Evolutionary conservation across 2,797 vertebrate genomes (phyloP), one percentile per base, ranked within the genome.

Genomic region (Tapirus indicus): DNA sequence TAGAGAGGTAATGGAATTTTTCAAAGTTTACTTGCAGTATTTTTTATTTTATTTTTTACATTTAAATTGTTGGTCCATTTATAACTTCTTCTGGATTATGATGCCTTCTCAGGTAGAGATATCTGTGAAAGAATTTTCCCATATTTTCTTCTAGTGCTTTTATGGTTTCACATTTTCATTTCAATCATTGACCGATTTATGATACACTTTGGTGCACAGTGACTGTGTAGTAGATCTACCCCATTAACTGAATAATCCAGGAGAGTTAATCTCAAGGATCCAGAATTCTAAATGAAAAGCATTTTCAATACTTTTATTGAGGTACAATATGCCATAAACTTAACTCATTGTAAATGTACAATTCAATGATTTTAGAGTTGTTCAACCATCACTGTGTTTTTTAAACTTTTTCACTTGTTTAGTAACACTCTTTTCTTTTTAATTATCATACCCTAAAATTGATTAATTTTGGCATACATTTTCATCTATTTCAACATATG

Each of bases 61-160:
- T 56, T 71, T 86, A 87, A 68, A 77, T 25, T 82, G 3, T 17
- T 41, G 6, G 47, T 4, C 3, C 17, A 60, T 84, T 82, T 91
- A n/a, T 68, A 60, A 64, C 27, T 74, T 85, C 56, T 71, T 71
- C 8, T n/a, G 44, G 5, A 35, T 66, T 84, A 72, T 66, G 38
- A 56, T 82, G 21, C 17, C 17, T 71, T 7, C 6, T 13, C 14
- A 72, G 2, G 7, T 82, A 16, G 56, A 64, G 18, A 56, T 69
- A 64, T 41, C 71, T 56, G 17, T 58, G 0, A 58, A 83, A 27
- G 2, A 58, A 7, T 17, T 71, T 44, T 75, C 16, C 32, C 18
- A 18, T 87, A 10, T 47, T 94, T 77, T 91, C 35, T 54, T 82
- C 41, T 25, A 44, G n/a, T 77, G 68, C 21, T 93, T 86, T 62